Evolutionary conservation across 2,797 vertebrate genomes (phyloP).

Genomic region (Micromesistius poutassou): DNA sequence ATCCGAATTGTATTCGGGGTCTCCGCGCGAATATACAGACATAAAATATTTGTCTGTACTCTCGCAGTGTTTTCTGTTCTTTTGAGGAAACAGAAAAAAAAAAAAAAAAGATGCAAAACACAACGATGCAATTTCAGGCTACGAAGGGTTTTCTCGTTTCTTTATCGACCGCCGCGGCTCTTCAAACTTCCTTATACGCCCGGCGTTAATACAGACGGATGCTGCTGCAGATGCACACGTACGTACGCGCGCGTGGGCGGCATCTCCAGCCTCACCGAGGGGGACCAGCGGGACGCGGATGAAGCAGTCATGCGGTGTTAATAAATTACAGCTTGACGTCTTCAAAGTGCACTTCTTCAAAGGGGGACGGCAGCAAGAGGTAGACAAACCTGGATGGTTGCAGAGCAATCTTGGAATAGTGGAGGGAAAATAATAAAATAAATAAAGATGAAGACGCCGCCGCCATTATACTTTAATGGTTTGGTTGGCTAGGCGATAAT

Average conservation of each 20-base stretch:
- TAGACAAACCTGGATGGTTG: constrained; percentile 32
- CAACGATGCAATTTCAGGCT: background rate
- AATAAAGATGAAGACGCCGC: constrained; percentile 3
- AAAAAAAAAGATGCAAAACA: background rate
- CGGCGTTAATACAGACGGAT: background rate
- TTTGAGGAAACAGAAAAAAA: background rate
- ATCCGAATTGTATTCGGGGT: constrained; percentile 1
- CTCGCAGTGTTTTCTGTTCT: constrained; percentile 6
- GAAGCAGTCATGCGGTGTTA: background rate
- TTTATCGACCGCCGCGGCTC: background rate
- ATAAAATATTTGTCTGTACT: constrained; percentile 18
- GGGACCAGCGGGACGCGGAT: background rate
- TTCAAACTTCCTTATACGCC: background rate
- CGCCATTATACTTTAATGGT: background rate
- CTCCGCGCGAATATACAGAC: background rate
- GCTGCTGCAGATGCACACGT: background rate
- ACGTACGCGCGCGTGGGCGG: background rate
- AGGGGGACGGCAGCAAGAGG: constrained; percentile 29
- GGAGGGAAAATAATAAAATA: constrained; percentile 23
- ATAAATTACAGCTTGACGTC: constrained; percentile 36
- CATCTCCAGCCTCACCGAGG: background rate
- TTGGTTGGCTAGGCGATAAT: background rate
- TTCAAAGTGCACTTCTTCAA: constrained; percentile 33
- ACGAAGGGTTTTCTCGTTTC: no score
- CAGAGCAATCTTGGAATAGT: constrained; percentile 23